Percentiles rank a stretch among this genome's conserved stretches.
Conservation (phyloP, 1,140 invertebrate genomes). For the Megalopta genalis region DNA sequence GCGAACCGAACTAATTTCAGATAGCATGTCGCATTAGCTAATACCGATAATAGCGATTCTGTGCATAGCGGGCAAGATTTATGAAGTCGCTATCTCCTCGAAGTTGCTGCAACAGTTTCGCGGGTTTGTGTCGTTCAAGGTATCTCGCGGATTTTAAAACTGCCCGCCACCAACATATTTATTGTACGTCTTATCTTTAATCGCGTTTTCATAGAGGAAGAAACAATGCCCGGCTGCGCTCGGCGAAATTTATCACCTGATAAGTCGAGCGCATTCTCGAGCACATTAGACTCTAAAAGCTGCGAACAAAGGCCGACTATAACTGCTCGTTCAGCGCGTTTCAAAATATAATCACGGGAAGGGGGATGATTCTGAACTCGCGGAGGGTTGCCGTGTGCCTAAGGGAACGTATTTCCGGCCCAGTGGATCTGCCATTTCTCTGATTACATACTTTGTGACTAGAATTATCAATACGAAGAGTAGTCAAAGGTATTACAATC, state of each 20-base stretch:
- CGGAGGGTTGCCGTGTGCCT: not conserved
- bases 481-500: not conserved
- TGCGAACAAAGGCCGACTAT: not conserved
- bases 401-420: not conserved
- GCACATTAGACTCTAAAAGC: not conserved
- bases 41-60: too few species aligned
- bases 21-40: too few species aligned
- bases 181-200: not conserved
- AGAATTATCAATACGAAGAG: not conserved
- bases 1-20: too few species aligned
- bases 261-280: not conserved
- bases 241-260: too few species aligned
- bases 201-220: not conserved
- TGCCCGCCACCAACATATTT: not conserved
- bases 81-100: too few species aligned
- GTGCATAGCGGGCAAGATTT: too few species aligned
- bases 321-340: not conserved
- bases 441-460: constrained; percentile 6
- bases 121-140: not conserved
- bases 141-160: not conserved
- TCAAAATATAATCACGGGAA: not conserved
- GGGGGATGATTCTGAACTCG: not conserved
- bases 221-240: not conserved
- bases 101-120: not conserved
- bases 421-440: constrained; percentile 15